Evolutionary conservation across 2,113 vertebrate genomes (phyloP).

Genomic region (Ictalurus furcatus): DNA sequence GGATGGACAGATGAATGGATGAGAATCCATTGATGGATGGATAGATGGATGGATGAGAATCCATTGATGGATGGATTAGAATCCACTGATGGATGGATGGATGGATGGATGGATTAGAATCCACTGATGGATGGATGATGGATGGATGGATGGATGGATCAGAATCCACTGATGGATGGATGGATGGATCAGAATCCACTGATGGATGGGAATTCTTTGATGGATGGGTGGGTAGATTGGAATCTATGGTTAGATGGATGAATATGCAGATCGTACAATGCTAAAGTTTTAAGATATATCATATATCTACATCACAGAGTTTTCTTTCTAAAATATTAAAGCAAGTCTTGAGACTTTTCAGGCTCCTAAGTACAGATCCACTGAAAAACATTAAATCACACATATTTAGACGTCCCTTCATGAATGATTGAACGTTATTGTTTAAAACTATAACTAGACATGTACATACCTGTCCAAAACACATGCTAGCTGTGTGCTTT

Average conservation of each 20-base stretch:
- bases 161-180: too few relatives aligned
- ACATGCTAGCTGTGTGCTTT: conserved; percentile 1
- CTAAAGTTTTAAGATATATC: neutral
- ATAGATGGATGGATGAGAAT: too few relatives aligned
- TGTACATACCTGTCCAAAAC: conserved; percentile 57
- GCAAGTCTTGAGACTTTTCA: neutral
- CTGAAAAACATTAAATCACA: neutral
- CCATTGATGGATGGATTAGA: neutral
- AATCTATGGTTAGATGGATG: neutral
- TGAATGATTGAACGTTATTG: neutral
- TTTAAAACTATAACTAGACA: neutral
- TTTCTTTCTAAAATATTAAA: neutral
- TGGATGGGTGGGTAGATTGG: neutral
- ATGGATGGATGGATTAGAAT: too few relatives aligned
- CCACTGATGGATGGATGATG: too few relatives aligned
- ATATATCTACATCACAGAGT: neutral
- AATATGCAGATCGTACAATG: neutral
- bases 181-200: too few relatives aligned
- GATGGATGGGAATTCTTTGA: too few relatives aligned
- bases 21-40: too few relatives aligned
- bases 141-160: too few relatives aligned
- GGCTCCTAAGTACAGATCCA: neutral
- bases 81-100: too few relatives aligned
- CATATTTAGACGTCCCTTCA: neutral
- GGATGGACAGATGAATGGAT: too few relatives aligned